Conservation (phyloP, 2,888 invertebrate species). For the Amphimallon solstitiale region DNA sequence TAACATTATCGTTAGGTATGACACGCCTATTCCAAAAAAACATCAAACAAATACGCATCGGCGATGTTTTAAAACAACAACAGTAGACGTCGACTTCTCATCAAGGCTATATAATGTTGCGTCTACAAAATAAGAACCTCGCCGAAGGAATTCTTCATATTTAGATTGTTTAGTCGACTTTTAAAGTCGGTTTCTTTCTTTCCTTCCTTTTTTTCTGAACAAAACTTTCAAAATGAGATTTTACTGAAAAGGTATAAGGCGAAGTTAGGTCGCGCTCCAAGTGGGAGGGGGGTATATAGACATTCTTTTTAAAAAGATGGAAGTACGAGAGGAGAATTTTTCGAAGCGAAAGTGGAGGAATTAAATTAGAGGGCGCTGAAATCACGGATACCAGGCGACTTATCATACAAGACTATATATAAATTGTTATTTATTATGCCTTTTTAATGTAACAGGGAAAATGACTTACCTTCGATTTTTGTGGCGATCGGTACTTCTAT, state of each 20-base stretch:
- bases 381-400: neutral
- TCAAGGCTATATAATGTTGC: constrained; percentile 40
- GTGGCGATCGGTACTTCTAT: constrained; percentile 55
- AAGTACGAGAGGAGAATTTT: neutral
- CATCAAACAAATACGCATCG: constrained; percentile 53
- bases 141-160: constrained; percentile 54
- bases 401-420: neutral
- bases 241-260: constrained; percentile 53
- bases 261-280: constrained; percentile 18
- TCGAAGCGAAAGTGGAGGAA: constrained; percentile 5
- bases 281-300: neutral
- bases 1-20: constrained; percentile 57
- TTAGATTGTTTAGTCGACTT: constrained; percentile 58
- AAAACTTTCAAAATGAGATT: constrained; percentile 57
- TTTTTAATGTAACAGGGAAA: neutral
- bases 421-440: constrained; percentile 13
- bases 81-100: constrained; percentile 41
- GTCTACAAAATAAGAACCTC: constrained; percentile 55
- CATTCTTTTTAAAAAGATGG: constrained; percentile 16
- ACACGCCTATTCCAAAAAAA: constrained; percentile 49
- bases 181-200: constrained; percentile 38
- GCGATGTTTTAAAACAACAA: constrained; percentile 55
- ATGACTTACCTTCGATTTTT: constrained; percentile 56
- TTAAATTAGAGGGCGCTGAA: constrained; percentile 20
- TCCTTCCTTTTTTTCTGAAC: neutral